Evolutionary conservation across 2,888 invertebrate species (phyloP).

Genomic region (Cerceris rybyensis): DNA sequence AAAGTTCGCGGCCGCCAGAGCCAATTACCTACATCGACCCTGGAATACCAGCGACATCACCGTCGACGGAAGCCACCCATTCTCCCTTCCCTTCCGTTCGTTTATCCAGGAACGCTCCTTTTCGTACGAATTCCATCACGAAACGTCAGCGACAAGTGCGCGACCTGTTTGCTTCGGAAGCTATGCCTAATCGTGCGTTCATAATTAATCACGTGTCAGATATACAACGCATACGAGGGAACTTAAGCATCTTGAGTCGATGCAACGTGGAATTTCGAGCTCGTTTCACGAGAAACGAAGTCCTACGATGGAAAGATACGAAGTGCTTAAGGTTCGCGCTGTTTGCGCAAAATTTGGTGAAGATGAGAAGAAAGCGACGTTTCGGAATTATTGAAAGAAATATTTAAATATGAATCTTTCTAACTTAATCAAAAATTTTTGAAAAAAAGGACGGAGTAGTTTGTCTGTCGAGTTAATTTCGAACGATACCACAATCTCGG

Average conservation of each 20-base stretch:
- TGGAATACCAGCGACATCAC: slow-evolving; percentile 15
- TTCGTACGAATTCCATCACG: slow-evolving; percentile 26
- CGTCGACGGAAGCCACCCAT: slow-evolving; percentile 10
- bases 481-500: no score
- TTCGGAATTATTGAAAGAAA: not conserved
- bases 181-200: slow-evolving; percentile 45
- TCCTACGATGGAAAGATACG: slow-evolving; percentile 29
- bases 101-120: slow-evolving; percentile 32
- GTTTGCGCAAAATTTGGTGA: slow-evolving; percentile 27
- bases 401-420: no score
- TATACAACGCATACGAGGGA: slow-evolving; percentile 2
- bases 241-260: slow-evolving; percentile 37
- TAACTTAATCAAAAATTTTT: no score
- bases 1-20: slow-evolving; percentile 59
- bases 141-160: slow-evolving; percentile 16
- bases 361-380: no score
- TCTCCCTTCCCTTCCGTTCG: not conserved
- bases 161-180: not conserved
- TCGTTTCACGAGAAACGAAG: slow-evolving; percentile 16
- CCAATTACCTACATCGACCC: slow-evolving; percentile 60
- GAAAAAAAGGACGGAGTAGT: no score
- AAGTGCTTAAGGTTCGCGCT: slow-evolving; percentile 38
- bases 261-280: slow-evolving; percentile 14
- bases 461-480: no score
- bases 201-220: slow-evolving; percentile 52